A percentile compares a stretch with the other conserved stretches of the same genome.
Conservation (phyloP, 2,113 vertebrate species). For the Gadus macrocephalus region DNA sequence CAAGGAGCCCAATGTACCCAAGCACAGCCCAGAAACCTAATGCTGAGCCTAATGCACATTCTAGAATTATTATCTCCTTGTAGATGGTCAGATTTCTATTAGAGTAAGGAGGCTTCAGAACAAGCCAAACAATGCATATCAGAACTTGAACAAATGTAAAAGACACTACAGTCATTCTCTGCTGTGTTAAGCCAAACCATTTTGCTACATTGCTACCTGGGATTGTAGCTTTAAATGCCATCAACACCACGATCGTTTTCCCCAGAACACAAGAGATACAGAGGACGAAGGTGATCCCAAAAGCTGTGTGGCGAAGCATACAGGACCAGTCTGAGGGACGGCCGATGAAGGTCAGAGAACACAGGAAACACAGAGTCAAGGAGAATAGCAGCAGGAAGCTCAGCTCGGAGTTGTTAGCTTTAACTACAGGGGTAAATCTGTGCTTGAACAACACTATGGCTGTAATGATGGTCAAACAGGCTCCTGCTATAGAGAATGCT, state of each 20-base stretch:
- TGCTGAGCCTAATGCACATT: slow-evolving; percentile 61
- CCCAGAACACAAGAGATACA: slow-evolving; percentile 39
- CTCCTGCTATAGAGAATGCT: slow-evolving; percentile 52
- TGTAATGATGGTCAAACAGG: slow-evolving; percentile 44
- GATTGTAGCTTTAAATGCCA: slow-evolving; percentile 28
- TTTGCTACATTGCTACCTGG: slow-evolving; percentile 46
- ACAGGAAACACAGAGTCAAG: slow-evolving; percentile 54
- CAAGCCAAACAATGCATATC: slow-evolving; percentile 64
- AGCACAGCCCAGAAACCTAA: slow-evolving; percentile 65
- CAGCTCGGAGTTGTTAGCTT: slow-evolving; percentile 67
- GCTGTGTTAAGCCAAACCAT: slow-evolving; percentile 60
- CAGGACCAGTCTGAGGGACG: slow-evolving; percentile 53
- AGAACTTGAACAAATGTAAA: slow-evolving; percentile 58
- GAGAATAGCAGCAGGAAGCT: slow-evolving; percentile 61
- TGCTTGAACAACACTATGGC: slow-evolving; percentile 52
- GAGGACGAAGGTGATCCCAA: slow-evolving; percentile 36
- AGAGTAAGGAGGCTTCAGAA: slow-evolving; percentile 60
- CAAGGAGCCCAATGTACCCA: slow-evolving; percentile 61
- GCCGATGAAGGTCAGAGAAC: slow-evolving; percentile 53
- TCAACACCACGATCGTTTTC: slow-evolving; percentile 35
- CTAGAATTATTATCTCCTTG: slow-evolving; percentile 62
- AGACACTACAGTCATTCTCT: slow-evolving; percentile 59
- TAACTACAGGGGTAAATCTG: slow-evolving; percentile 58
- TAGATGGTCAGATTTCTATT: slow-evolving; percentile 51
- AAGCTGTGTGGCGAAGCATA: slow-evolving; percentile 50